A percentile compares a stretch with the other conserved stretches of the same genome.
Conservation (phyloP, 2,113 vertebrate species). For the Polypterus senegalus region DNA sequence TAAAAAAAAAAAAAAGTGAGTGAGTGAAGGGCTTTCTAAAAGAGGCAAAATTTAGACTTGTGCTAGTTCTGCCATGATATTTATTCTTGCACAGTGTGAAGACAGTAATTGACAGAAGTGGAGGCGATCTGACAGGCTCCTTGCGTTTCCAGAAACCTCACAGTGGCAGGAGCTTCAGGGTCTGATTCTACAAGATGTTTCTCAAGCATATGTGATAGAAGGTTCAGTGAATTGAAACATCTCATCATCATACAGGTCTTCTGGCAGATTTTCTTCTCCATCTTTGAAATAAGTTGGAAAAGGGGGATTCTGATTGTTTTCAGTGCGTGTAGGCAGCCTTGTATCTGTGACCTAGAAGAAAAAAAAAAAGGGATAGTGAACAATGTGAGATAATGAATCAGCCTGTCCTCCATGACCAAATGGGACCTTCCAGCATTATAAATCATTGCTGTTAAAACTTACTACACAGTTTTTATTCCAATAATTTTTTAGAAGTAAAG, state of each 20-base stretch:
- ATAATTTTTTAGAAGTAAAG: too few species aligned
- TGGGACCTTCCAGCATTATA: background rate
- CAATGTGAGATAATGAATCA: background rate
- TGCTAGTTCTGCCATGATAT: too few species aligned
- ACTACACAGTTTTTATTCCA: too few species aligned
- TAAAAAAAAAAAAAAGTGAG: too few species aligned
- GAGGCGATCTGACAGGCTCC: too few species aligned
- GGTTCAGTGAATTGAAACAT: conserved; percentile 66
- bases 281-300: conserved; percentile 89
- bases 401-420: background rate
- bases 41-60: too few species aligned
- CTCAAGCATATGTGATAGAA: conserved; percentile 47
- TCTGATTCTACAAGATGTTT: background rate
- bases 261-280: conserved; percentile 66
- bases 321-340: conserved; percentile 39
- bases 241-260: conserved; percentile 72
- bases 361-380: conserved; percentile 3
- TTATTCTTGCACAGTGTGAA: too few species aligned
- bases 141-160: too few species aligned
- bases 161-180: too few species aligned
- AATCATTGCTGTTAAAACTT: background rate
- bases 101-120: too few species aligned
- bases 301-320: conserved; percentile 52
- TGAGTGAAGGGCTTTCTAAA: too few species aligned
- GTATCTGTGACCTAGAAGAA: conserved; percentile 65